Base-by-base conservation (phyloP, 2,888 invertebrate species). In the Polymixis flavicincta region DNA sequence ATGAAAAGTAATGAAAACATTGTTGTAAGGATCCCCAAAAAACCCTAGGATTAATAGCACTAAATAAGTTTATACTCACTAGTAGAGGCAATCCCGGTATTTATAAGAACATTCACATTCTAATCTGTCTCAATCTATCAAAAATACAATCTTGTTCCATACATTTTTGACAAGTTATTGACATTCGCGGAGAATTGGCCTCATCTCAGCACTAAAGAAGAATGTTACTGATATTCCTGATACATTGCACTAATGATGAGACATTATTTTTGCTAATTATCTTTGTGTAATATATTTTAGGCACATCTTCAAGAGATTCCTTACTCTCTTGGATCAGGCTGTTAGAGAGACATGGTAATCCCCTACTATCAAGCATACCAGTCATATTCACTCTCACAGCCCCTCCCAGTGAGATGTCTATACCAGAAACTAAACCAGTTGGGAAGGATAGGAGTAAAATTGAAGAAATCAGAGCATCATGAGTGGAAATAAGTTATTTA, bases 301-400 rank as follows among this genome's bases (percentile, higher is more conserved):
- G 99, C 69, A 98, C 98, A 17, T 98, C 98, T 25, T 98, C 98
- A 76, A 97, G 98, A 94, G 99, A 99, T 94, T 99, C 99, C 0
- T 94, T 99, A 13, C 94, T 99, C n/a, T 98, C 99, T 0, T 99
- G 98, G 99, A 97, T 99, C 89, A 97, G 98, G 71, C 97, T 98
- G 89, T 92, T 99, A 84, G 98, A 99, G 93, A 97, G 97, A 76
- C 95, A 97, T 89, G 97, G 97, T 0, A 98, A 99, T 94, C 98
- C 98, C 0, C 92, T 96, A 17, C 94, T 99, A 76, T 97, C 97
- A 69, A 96, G 97, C 80, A 97, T 98, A 87, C 98, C 99, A n/a
- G 97, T 99, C 61, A 97, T 99, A 78, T 99, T 99, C 91, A 98
- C 98, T 55, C 96, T 99, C 48, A 97, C 96, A 83, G 97, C 98